phyloP scores from a whole-genome alignment of 2,113 vertebrate genomes.

The Tricholaema leucomelas region DNA sequence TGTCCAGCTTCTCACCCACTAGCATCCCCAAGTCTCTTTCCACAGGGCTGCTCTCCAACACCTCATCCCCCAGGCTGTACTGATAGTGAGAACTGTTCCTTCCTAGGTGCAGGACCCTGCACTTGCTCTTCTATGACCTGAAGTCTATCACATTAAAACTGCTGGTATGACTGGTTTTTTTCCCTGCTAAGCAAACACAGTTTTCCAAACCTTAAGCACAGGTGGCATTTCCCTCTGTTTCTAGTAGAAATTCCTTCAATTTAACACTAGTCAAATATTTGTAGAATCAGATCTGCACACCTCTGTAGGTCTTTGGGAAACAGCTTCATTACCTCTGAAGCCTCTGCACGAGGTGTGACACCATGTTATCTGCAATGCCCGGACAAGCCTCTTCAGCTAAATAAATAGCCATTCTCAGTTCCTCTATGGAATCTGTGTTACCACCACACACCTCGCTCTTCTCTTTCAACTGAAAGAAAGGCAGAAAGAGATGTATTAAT shows the following conservation, averaged over 20 bases:
- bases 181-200: not conserved
- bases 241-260: not conserved
- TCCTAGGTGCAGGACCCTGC: no score
- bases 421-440: slow-evolving; percentile 86
- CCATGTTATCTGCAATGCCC: slow-evolving; percentile 92
- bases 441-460: slow-evolving; percentile 85
- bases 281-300: not conserved
- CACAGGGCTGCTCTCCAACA: no score
- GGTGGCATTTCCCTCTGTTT: not conserved
- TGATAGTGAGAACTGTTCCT: no score
- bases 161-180: accelerated
- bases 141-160: not conserved
- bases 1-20: no score
- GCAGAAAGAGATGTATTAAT: not conserved
- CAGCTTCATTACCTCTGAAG: slow-evolving; percentile 86
- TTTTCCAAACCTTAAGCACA: not conserved
- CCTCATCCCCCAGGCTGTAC: no score
- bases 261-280: not conserved
- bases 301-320: not conserved
- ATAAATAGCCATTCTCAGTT: slow-evolving; percentile 87
- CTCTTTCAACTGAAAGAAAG: slow-evolving; percentile 83
- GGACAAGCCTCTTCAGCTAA: slow-evolving; percentile 91
- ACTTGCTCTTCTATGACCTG: no score
- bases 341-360: slow-evolving; percentile 90
- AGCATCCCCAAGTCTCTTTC: no score